Conservation (phyloP, 2,797 vertebrate species). For the Ceryle rudis region DNA sequence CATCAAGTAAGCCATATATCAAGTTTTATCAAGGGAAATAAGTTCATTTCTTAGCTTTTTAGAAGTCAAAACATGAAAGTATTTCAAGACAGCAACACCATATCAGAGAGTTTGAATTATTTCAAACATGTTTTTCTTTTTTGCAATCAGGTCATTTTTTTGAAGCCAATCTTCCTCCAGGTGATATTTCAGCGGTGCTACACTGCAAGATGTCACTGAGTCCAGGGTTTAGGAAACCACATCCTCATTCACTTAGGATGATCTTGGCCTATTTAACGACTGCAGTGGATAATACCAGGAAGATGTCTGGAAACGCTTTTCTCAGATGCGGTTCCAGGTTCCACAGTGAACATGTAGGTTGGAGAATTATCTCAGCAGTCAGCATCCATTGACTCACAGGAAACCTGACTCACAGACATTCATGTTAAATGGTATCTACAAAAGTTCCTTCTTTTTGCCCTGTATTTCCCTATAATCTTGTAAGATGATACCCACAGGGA, state of each 20-base stretch:
- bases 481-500: not conserved
- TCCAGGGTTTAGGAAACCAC: not conserved
- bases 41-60: not conserved
- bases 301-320: not conserved
- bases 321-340: not conserved
- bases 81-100: not conserved
- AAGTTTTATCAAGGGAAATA: not conserved
- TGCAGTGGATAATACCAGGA: not conserved
- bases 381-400: constrained; percentile 13
- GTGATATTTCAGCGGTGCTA: not conserved
- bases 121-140: not conserved
- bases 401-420: constrained; percentile 21
- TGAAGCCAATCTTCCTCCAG: not conserved
- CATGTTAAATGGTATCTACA: not conserved
- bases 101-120: not conserved
- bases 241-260: not conserved
- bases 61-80: not conserved
- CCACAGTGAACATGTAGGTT: not conserved
- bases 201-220: not conserved
- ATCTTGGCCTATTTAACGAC: not conserved
- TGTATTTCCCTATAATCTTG: not conserved
- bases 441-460: not conserved
- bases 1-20: not conserved
- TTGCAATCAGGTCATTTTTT: not conserved
- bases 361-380: constrained; percentile 47